Evolutionary conservation across 2,797 vertebrate genomes (phyloP), one percentile per base, ranked within the genome.

Genomic region (Chaetophractus vellerosus): DNA sequence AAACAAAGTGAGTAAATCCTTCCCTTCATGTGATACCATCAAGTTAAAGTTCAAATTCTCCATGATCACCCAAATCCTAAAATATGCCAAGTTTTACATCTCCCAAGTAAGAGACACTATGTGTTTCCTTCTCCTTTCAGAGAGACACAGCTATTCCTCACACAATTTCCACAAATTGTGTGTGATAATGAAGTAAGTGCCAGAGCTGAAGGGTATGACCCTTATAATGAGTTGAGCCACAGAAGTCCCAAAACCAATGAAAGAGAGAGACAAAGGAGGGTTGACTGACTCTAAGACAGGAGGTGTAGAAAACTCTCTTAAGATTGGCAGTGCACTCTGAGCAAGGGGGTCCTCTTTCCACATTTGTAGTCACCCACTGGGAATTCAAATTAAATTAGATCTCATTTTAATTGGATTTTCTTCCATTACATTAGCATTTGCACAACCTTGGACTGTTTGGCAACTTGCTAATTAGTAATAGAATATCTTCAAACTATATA

Each of bases 361-460:
- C 93, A 96, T 94, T 84, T 59, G 55, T 41, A 14, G 48, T 90
- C 97, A 96, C 95, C 96, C 94, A 94, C 97, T 96, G 93, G 88
- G 96, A 97, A 88, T 93, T 95, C 45, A 5, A 94, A 98, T 94
- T 97, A 72, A 98, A 90, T 63, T 95, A 89, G 75, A 41, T 91
- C 93, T 96, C 96, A 90, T 96, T 93, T 86, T 97, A 97, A 98
- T 97, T 97, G 95, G 96, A 97, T 97, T 97, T 98, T 96, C 94
- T 90, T 6, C 96, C 84, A 83, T 94, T 0, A 0, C 94, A 94
- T 98, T 96, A 98, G 97, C 96, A 97, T 98, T 97, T 97, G 96
- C 96, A 96, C 96, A 94, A 97, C 97, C 96, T 97, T 97, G 97
- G 88, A 97, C 96, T 96, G 96, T 98, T 98, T 96, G 94, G 96